phyloP scores from a whole-genome alignment of 2,888 invertebrate species.

The Melanotus villosus region DNA sequence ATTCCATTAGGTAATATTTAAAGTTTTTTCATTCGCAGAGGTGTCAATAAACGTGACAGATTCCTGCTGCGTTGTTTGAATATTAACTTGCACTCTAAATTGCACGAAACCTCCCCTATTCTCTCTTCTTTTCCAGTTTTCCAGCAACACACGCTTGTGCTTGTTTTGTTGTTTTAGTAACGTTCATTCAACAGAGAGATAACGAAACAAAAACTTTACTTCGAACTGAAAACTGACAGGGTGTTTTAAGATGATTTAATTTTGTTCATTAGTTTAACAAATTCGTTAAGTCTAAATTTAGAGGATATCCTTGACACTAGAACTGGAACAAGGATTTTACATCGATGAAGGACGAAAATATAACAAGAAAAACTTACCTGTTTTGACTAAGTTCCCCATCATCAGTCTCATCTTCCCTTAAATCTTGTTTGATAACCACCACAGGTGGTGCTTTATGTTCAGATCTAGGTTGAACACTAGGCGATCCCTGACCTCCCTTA shows the following conservation, averaged over 20 bases:
- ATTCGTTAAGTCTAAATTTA: too few relatives aligned
- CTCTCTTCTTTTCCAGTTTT: conserved; percentile 20
- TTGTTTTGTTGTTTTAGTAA: too few relatives aligned
- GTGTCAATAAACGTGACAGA: conserved; percentile 46
- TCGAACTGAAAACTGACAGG: too few relatives aligned
- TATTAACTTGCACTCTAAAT: conserved; percentile 41
- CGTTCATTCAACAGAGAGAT: too few relatives aligned
- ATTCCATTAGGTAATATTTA: conserved; percentile 40
- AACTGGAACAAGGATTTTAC: too few relatives aligned
- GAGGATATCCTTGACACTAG: too few relatives aligned
- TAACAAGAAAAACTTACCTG: too few relatives aligned
- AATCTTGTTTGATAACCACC: conserved; percentile 90
- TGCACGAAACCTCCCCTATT: conserved; percentile 25
- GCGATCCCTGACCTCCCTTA: conserved; percentile 69
- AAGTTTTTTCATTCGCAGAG: conserved; percentile 40
- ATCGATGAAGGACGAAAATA: too few relatives aligned
- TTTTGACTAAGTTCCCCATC: conserved; percentile 72
- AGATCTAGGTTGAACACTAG: conserved; percentile 76
- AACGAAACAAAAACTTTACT: too few relatives aligned
- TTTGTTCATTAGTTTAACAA: too few relatives aligned
- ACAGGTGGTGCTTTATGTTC: conserved; percentile 93
- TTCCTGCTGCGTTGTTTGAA: conserved; percentile 34
- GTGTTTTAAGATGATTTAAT: too few relatives aligned
- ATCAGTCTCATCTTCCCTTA: conserved; percentile 85
- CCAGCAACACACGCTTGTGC: conserved; percentile 12